Evolutionary conservation across 2,888 invertebrate genomes (phyloP).

Genomic region (Tiphia femorata): DNA sequence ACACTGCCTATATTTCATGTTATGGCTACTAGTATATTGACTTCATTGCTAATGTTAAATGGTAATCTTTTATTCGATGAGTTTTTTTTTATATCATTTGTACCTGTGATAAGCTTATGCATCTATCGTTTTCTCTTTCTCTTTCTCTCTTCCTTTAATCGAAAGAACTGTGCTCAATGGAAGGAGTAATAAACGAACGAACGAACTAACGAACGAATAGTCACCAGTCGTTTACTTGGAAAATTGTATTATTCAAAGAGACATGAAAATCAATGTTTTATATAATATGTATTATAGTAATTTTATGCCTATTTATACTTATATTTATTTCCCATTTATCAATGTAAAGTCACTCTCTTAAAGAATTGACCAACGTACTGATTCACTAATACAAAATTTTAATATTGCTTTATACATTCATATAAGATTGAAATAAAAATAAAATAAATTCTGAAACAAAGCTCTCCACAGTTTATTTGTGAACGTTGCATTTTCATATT

Average conservation of each 20-base stretch:
- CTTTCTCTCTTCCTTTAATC: no score
- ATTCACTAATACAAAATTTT: conserved; percentile 63
- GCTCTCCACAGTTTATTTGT: conserved; percentile 15
- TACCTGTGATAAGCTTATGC: conserved; percentile 51
- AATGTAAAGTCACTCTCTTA: conserved; percentile 56
- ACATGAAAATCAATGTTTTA: conserved; percentile 55
- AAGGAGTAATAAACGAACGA: conserved; percentile 31
- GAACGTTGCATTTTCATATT: no score
- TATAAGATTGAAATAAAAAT: conserved; percentile 63
- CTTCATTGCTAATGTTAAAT: conserved; percentile 27
- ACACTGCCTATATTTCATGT: conserved; percentile 55
- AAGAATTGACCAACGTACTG: conserved; percentile 65
- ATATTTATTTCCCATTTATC: conserved; percentile 66
- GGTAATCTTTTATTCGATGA: conserved; percentile 31
- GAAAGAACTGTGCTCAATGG: conserved; percentile 41
- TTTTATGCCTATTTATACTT: conserved; percentile 67
- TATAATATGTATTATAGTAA: conserved; percentile 67
- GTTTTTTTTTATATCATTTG: conserved; percentile 40
- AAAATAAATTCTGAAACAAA: conserved; percentile 52
- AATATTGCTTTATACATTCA: conserved; percentile 68
- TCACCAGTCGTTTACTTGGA: conserved; percentile 40
- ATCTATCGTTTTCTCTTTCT: conserved; percentile 29
- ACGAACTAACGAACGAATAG: conserved; percentile 44
- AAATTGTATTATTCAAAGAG: conserved; percentile 36
- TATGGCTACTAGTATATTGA: conserved; percentile 40